These are phyloP conservation scores for Dendrocincla fuliginosa DNA, from an alignment of 2,797 vertebrate genomes.

Conservation along the genomic window DNA sequence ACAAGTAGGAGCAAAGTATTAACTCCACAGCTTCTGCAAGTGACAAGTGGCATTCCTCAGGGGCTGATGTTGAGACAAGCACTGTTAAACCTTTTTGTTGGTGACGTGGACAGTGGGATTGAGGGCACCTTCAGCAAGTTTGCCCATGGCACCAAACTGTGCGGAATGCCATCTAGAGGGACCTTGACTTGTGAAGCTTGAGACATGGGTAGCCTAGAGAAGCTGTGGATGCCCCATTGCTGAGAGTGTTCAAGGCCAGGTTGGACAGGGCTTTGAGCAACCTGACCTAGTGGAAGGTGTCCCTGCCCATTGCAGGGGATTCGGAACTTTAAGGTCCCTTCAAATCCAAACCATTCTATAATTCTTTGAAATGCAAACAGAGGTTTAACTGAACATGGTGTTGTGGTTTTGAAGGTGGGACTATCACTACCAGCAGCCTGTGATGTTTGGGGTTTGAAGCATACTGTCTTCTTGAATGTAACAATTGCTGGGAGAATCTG, in stretches of 20 bases:
- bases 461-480: not conserved
- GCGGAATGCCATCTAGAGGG: not conserved
- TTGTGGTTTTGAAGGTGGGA: not conserved
- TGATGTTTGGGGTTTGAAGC: not conserved
- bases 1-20: not conserved
- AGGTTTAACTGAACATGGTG: not conserved
- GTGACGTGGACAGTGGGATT: fast-evolving
- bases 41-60: not conserved
- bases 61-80: not conserved
- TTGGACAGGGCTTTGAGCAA: not conserved
- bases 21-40: not conserved
- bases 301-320: fast-evolving
- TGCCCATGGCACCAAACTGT: not conserved
- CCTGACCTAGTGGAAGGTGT: not conserved
- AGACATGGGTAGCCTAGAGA: not conserved
- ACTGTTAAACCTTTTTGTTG: not conserved
- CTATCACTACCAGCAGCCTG: not conserved
- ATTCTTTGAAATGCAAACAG: not conserved
- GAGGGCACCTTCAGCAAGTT: not conserved
- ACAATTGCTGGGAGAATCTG: not conserved
- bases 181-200: not conserved
- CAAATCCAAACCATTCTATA: not conserved
- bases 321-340: not conserved
- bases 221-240: no score
- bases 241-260: not conserved